Base-by-base conservation (phyloP, 2,888 invertebrate genomes). In the Eupsilia transversa region DNA sequence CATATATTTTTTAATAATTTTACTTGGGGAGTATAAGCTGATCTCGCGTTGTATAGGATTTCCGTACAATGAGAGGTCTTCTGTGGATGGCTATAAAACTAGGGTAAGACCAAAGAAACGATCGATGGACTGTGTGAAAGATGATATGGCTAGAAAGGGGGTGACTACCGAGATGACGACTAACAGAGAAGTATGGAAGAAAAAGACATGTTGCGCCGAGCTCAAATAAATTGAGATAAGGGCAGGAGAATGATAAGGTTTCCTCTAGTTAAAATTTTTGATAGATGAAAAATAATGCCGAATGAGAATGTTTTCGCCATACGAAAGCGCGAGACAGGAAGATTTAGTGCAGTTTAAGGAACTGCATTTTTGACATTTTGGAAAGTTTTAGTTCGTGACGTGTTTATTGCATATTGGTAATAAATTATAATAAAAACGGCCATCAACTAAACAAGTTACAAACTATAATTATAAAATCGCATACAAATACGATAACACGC, bases 381-480 rank as follows among this genome's bases (percentile, higher is more conserved):
- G 14, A 23, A 43, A 43, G 41, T 43, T 27, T 12, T 20, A 6
- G 3, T 33, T 33, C 46, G 30, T 54, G n/a, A 14, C 33, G 10
- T 4, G 7, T 59, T 76, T 17, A 35, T 66, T 49, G 49, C 61
- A 73, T 38, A 9, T 20, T 14, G 17, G 17, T 41, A 38, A 33
- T 49, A 12, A 52, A 41, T 38, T 27, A 27, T 43, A 38, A 52
- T 35, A 61, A 46, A 79, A 74, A 41, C 46, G 33, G 23, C 23
- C 38, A 46, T 76, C 33, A 61, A 72, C 54, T 49, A 52, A 38
- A 20, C 5, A 61, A 33, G 5, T 61, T 61, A 46, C 38, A 49
- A 60, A 59, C 14, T 17, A 14, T 59, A 43, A 59, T 60, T 60
- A 72, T 33, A 33, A 41, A 77, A 61, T 80, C 61, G 60, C 74